phyloP scores from a whole-genome alignment of 2,113 vertebrate species.

The Tragelaphus buxtoni region DNA sequence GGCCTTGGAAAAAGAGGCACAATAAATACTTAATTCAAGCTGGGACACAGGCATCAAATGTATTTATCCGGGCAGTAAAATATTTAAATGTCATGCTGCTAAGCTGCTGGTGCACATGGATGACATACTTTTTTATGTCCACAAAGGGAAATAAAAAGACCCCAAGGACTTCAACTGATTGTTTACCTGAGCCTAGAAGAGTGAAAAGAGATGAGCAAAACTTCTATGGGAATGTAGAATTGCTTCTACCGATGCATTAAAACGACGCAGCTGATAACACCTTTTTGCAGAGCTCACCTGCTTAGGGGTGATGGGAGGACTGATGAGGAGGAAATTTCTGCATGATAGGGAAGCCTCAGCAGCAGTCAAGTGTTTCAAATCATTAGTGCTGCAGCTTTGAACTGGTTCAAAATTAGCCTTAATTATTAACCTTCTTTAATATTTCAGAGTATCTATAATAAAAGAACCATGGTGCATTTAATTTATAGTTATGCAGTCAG shows the following conservation, averaged over 20 bases:
- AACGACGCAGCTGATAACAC: neutral
- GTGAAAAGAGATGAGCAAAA: neutral
- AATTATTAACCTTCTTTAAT: constrained; percentile 66
- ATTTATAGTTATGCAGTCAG: constrained; percentile 10
- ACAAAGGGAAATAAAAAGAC: neutral
- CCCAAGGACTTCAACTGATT: neutral
- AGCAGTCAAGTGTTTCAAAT: neutral
- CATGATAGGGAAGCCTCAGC: neutral
- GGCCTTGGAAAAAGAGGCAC: neutral
- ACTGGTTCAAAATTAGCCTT: constrained; percentile 26
- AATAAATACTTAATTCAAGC: constrained; percentile 35
- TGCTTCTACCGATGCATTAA: neutral
- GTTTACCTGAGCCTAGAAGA: neutral
- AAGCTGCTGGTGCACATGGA: neutral
- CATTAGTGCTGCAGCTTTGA: constrained; percentile 12
- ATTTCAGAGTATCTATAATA: constrained; percentile 49
- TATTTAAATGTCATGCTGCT: constrained; percentile 40
- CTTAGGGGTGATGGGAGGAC: neutral
- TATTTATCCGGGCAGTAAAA: neutral
- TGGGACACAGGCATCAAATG: neutral
- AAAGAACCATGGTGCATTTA: neutral
- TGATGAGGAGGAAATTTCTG: neutral
- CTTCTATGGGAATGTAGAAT: neutral
- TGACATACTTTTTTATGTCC: neutral
- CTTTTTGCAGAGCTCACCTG: neutral